Evolutionary conservation across 2,113 vertebrate genomes (phyloP).

Genomic region (Sarotherodon lohbergeri): DNA sequence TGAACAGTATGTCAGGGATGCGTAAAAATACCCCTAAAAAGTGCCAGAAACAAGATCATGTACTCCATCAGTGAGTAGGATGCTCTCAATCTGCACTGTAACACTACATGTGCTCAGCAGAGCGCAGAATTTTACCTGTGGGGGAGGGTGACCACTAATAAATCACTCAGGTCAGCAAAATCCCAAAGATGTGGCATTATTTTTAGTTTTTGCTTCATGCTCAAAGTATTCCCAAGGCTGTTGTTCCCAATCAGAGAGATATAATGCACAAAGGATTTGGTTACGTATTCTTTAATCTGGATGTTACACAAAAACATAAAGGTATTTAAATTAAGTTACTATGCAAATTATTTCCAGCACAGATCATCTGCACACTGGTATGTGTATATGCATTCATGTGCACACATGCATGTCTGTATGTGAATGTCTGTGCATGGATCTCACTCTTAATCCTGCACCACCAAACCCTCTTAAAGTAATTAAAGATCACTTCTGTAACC

Average conservation of each 20-base stretch:
- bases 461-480: slow-evolving; percentile 3
- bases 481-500: neutral
- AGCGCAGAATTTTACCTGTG: slow-evolving; percentile 17
- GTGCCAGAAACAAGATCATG: neutral
- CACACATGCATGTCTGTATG: neutral
- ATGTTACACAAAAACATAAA: neutral
- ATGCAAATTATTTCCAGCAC: slow-evolving; percentile 2
- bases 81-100: neutral
- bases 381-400: neutral
- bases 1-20: slow-evolving; percentile 30
- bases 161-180: slow-evolving; percentile 47
- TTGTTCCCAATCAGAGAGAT: neutral
- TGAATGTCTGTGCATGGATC: neutral
- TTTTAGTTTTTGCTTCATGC: slow-evolving; percentile 23
- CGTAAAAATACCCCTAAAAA: slow-evolving; percentile 38
- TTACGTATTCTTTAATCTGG: neutral
- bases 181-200: slow-evolving; percentile 33
- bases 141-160: slow-evolving; percentile 25
- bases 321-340: neutral
- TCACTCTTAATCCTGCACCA: neutral
- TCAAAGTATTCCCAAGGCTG: neutral
- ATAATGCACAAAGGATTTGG: neutral
- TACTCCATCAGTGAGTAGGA: neutral
- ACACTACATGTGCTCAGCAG: neutral
- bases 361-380: neutral